Evolutionary conservation across 2,113 vertebrate species (phyloP), one percentile per base, ranked within the genome.

Genomic region (Oryzias celebensis): DNA sequence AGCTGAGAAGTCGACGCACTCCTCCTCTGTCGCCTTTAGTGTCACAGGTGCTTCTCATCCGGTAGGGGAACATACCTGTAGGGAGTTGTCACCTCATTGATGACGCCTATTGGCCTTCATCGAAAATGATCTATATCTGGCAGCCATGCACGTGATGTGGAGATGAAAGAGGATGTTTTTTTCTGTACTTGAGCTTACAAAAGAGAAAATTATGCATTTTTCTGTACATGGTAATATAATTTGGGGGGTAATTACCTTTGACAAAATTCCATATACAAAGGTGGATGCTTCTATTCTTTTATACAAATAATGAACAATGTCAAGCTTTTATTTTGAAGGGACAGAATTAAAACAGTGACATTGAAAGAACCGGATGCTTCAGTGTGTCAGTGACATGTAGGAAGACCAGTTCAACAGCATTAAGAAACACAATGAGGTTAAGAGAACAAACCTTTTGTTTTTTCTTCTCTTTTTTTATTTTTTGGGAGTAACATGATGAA

Each of bases 401-500:
- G 52, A 8, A 71, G 47, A 87, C 85, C 78, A 65, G 87, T 80
- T 66, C 8, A 63, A 56, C 79, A 52, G 58, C 67, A 53, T 49
- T 7, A 10, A 47, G 13, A 45, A 23, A 59, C 65, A 79, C 60
- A 48, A 77, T 52, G 48, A 76, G 5, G 58, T 41, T 55, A 55
- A 47, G 55, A 54, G 75, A 36, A 0, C 6, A 15, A n/a, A 56
- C 2, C 1, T 36, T 6, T 63, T 5, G 56, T 71, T 62, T 71
- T 57, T n/a, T 41, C 16, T 16, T 20, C 24, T 15, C 44, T 62
- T 60, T 68, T 87, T 86, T 91, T 78, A 88, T 90, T 88, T 64
- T 88, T 90, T 81, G 68, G 82, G 75, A 88, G 80, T 71, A 67
- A 83, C 84, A 84, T 63, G 80, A 88, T 72, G 80, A 70, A 79